Conservation (phyloP, 2,113 vertebrate species). For the Proterorhinus semilunaris region DNA sequence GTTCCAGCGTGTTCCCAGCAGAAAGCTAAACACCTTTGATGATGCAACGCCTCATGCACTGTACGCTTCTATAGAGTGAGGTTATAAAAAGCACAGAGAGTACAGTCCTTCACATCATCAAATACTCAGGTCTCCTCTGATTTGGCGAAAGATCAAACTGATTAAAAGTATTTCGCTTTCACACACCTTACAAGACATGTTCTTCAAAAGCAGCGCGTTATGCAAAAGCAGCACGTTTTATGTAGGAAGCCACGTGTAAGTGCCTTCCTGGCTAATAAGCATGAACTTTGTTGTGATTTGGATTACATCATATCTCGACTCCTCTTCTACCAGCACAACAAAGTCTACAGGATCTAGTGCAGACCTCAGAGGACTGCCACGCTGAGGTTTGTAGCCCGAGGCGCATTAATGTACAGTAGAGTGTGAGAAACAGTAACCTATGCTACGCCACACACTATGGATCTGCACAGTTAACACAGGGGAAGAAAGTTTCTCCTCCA, state of each 20-base stretch:
- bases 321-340: neutral
- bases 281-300: neutral
- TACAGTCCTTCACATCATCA: constrained; percentile 5
- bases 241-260: neutral
- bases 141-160: neutral
- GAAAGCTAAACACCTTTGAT: constrained; percentile 43
- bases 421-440: neutral
- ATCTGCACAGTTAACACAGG: too few species aligned
- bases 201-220: neutral
- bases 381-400: neutral
- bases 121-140: neutral
- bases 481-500: too few species aligned
- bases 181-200: neutral
- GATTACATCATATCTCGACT: neutral
- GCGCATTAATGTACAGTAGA: neutral
- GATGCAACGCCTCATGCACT: constrained; percentile 53
- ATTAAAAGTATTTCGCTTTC: neutral
- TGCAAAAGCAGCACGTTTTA: neutral
- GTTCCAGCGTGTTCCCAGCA: constrained; percentile 39
- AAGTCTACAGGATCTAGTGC: neutral
- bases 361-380: neutral
- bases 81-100: neutral
- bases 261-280: neutral
- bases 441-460: neutral
- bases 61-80: constrained; percentile 21